phyloP scores from a whole-genome alignment of 2,888 invertebrate species.

The Leptopilina myrica region DNA sequence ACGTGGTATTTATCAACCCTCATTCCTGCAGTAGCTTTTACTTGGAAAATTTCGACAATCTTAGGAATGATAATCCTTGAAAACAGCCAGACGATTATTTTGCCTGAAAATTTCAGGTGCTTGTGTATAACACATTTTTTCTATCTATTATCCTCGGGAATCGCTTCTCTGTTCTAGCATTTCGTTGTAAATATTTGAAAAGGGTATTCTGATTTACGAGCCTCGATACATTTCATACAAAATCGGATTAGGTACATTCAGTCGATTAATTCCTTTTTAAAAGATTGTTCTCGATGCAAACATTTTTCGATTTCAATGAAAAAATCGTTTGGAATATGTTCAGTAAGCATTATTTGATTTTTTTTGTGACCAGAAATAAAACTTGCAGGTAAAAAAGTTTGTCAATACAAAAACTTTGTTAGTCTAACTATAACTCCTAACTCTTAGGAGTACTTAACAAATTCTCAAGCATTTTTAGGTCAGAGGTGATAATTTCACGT shows the following conservation, averaged over 20 bases:
- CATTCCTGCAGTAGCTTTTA: background rate
- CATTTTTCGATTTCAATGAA: too few species aligned
- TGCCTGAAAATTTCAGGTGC: background rate
- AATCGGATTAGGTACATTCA: background rate
- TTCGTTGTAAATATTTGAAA: background rate
- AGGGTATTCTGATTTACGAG: constrained; percentile 1
- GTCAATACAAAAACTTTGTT: too few species aligned
- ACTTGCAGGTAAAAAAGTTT: too few species aligned
- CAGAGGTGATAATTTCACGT: too few species aligned
- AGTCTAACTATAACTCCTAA: too few species aligned
- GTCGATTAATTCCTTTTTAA: too few species aligned
- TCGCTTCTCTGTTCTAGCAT: background rate
- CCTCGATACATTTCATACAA: background rate
- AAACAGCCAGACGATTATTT: constrained; percentile 15
- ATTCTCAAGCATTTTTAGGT: too few species aligned
- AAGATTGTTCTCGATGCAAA: too few species aligned
- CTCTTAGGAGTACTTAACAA: too few species aligned
- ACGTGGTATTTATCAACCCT: background rate
- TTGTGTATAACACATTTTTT: background rate
- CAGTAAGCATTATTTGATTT: too few species aligned
- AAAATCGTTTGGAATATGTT: too few species aligned
- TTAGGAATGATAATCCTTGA: constrained; percentile 34
- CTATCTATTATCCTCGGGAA: background rate
- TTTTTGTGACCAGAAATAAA: too few species aligned
- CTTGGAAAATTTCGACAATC: constrained; percentile 30